These are phyloP conservation scores for Seira ritae DNA, from an alignment of 2,888 invertebrate genomes.

Conservation along the genomic window DNA sequence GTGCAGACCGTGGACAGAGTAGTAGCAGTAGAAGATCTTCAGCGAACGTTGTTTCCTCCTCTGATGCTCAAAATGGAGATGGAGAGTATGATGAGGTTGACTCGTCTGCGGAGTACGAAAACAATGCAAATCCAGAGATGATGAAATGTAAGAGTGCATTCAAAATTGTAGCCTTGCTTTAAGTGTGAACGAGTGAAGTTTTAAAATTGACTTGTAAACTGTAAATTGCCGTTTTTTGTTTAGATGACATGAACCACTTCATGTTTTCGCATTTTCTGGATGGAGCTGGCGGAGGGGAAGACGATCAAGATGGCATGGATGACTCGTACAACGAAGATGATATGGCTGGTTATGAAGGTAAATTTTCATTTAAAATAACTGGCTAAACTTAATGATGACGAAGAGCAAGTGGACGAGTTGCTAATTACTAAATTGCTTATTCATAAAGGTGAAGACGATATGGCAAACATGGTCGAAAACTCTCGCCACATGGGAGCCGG, in stretches of 20 bases:
- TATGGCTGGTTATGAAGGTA: constrained; percentile 49
- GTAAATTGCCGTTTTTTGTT: too few species aligned
- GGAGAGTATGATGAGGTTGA: constrained; percentile 42
- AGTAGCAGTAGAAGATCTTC: constrained; percentile 55
- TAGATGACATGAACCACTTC: constrained; percentile 46
- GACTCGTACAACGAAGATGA: constrained; percentile 50
- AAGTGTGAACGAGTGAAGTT: too few species aligned
- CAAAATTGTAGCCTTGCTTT: too few species aligned
- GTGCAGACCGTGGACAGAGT: constrained; percentile 27
- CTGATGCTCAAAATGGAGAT: constrained; percentile 53
- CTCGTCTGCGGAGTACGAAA: constrained; percentile 31
- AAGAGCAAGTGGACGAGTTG: neutral
- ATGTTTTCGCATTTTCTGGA: constrained; percentile 64
- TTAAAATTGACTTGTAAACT: too few species aligned
- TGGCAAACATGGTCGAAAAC: constrained; percentile 12
- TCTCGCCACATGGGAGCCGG: constrained; percentile 6
- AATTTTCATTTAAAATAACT: neutral
- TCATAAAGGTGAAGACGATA: constrained; percentile 33
- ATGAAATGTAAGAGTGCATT: constrained; percentile 46
- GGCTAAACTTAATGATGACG: neutral
- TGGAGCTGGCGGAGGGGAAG: constrained; percentile 45
- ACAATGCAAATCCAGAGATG: constrained; percentile 37
- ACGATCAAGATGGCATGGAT: constrained; percentile 45
- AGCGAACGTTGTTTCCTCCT: constrained; percentile 50
- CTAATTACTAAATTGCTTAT: neutral